A percentile compares a stretch with the other conserved stretches of the same genome.
Evolutionary conservation across 2,113 vertebrate species (phyloP).

Genomic region (Channa maculata): DNA sequence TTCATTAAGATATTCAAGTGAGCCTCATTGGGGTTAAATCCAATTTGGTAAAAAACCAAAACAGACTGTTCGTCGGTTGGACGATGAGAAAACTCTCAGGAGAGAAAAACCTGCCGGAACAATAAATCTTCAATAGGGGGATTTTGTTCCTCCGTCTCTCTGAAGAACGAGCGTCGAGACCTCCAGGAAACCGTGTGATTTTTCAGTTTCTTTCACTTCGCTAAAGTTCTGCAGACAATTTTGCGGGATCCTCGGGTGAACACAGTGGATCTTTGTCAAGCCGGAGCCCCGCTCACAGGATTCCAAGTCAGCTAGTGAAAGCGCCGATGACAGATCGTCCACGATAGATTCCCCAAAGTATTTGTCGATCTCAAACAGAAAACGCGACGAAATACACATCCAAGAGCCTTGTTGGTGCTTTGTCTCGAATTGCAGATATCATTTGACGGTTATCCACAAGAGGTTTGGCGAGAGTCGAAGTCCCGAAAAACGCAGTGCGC

Average conservation of each 20-base stretch:
- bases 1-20: conserved; percentile 37
- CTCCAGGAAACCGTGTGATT: conserved; percentile 42
- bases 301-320: conserved; percentile 70
- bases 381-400: conserved; percentile 73
- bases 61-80: conserved; percentile 42
- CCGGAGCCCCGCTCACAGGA: conserved; percentile 64
- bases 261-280: conserved; percentile 71
- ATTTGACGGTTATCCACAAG: conserved; percentile 73
- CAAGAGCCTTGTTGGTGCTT: conserved; percentile 47
- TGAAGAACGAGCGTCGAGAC: conserved; percentile 60
- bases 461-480: conserved; percentile 54
- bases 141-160: conserved; percentile 58
- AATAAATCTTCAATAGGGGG: conserved; percentile 71
- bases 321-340: conserved; percentile 81
- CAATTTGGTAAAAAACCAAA: conserved; percentile 44
- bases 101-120: conserved; percentile 68
- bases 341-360: conserved; percentile 81
- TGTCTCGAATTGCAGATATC: conserved; percentile 1
- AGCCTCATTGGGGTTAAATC: conserved; percentile 67
- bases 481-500: conserved; percentile 77
- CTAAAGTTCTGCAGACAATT: conserved; percentile 62
- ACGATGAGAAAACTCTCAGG: conserved; percentile 40
- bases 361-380: conserved; percentile 62
- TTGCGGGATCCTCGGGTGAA: conserved; percentile 41
- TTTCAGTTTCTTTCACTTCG: conserved; percentile 65